phyloP scores from a whole-genome alignment of 1,140 invertebrate species.

The Melipona quadrifasciata region DNA sequence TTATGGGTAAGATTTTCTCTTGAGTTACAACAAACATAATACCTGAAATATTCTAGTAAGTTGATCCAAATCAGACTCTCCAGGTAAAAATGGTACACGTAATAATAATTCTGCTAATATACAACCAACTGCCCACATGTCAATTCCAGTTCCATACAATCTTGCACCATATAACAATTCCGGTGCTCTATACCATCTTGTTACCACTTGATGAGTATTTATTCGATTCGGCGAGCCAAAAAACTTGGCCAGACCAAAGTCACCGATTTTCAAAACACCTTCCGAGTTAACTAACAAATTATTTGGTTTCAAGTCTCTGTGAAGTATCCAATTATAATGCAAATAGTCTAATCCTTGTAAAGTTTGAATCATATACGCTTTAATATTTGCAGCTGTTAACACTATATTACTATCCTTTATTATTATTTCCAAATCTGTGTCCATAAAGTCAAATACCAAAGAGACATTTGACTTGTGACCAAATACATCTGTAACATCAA shows the following conservation, averaged over 20 bases:
- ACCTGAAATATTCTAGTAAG: slow-evolving; percentile 96
- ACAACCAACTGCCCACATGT: slow-evolving; percentile 99
- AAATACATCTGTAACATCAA: slow-evolving; percentile 92
- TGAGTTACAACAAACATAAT: slow-evolving; percentile 60
- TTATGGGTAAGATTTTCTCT: background rate
- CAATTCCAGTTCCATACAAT: slow-evolving; percentile 97
- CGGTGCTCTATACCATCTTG: slow-evolving; percentile 95
- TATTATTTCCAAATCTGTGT: slow-evolving; percentile 98
- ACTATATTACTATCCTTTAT: slow-evolving; percentile 94
- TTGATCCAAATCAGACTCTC: slow-evolving; percentile 98
- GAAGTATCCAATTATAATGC: slow-evolving; percentile 98
- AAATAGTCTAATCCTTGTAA: slow-evolving; percentile 97
- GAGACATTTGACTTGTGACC: slow-evolving; percentile 99
- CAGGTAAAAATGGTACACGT: slow-evolving; percentile 95
- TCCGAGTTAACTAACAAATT: slow-evolving; percentile 97
- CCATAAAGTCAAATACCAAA: slow-evolving; percentile 99
- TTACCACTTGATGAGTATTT: slow-evolving; percentile 99
- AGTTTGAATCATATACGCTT: slow-evolving; percentile 97
- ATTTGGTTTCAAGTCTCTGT: slow-evolving; percentile 99
- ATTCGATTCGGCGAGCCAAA: slow-evolving; percentile 97
- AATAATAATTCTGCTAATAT: slow-evolving; percentile 97
- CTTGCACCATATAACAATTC: slow-evolving; percentile 97
- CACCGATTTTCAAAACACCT: slow-evolving; percentile 97
- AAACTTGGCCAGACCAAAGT: slow-evolving; percentile 99
- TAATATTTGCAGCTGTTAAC: slow-evolving; percentile 95